A percentile compares a stretch with the other conserved stretches of the same genome.
Conservation (phyloP, 2,888 invertebrate species). For the Zonitis immaculata region DNA sequence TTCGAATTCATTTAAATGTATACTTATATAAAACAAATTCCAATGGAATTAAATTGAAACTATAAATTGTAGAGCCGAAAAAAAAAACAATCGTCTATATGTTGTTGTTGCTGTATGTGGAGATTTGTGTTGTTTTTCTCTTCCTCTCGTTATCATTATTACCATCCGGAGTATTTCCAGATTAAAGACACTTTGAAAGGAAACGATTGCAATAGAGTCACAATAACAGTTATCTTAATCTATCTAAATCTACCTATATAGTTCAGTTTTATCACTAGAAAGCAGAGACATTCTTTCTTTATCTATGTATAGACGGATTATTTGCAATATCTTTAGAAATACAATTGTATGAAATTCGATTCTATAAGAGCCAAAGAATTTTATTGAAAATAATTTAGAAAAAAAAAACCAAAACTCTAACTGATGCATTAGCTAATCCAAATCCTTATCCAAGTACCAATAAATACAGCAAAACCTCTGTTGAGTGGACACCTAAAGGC, state of each 20-base stretch:
- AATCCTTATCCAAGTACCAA: no score
- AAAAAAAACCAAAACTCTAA: no score
- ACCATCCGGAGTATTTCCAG: not conserved
- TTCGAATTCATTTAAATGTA: not conserved
- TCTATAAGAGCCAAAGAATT: no score
- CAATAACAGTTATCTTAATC: constrained; percentile 36
- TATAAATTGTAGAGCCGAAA: not conserved
- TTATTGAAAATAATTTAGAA: no score
- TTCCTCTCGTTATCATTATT: not conserved
- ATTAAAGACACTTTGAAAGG: not conserved
- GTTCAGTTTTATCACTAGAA: constrained; percentile 40
- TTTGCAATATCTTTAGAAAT: no score
- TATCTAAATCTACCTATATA: constrained; percentile 46
- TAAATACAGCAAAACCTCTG: no score
- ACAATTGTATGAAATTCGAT: no score
- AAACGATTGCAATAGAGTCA: not conserved
- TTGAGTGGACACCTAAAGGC: no score
- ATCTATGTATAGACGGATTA: no score
- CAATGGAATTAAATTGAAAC: not conserved
- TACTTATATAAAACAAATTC: not conserved
- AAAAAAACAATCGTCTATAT: not conserved
- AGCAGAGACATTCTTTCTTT: constrained; percentile 36
- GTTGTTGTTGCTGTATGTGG: not conserved
- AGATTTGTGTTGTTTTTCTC: not conserved
- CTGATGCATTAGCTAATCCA: no score